Conservation (phyloP, 2,888 invertebrate species). For the Zonitis immaculata region DNA sequence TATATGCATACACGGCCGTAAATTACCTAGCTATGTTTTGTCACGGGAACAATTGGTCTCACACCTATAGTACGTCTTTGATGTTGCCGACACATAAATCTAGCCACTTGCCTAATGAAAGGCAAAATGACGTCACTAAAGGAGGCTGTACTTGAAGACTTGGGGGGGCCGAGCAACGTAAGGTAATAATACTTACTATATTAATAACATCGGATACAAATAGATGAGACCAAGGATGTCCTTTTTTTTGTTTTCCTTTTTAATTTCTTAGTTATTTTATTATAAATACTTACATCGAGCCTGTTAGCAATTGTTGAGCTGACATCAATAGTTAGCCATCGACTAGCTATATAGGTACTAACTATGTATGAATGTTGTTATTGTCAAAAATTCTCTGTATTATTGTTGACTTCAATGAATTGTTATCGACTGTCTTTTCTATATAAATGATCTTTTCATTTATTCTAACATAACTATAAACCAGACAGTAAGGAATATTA, state of each 20-base stretch:
- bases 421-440: no score
- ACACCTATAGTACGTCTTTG: constrained; percentile 50
- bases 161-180: no score
- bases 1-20: constrained; percentile 42
- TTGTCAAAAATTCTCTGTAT: no score
- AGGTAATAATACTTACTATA: constrained; percentile 24
- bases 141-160: constrained; percentile 11
- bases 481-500: no score
- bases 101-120: constrained; percentile 52
- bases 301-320: not conserved
- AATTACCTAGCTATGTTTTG: constrained; percentile 52
- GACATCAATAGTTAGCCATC: not conserved
- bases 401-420: no score
- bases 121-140: constrained; percentile 43
- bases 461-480: no score
- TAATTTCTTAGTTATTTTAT: not conserved
- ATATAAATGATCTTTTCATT: no score
- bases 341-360: not conserved
- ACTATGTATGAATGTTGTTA: no score
- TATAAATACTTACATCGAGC: not conserved
- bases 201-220: not conserved
- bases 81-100: constrained; percentile 50
- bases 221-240: not conserved
- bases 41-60: constrained; percentile 53
- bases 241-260: not conserved